phyloP scores from a whole-genome alignment of 2,888 invertebrate species.

The Acleris laterana region DNA sequence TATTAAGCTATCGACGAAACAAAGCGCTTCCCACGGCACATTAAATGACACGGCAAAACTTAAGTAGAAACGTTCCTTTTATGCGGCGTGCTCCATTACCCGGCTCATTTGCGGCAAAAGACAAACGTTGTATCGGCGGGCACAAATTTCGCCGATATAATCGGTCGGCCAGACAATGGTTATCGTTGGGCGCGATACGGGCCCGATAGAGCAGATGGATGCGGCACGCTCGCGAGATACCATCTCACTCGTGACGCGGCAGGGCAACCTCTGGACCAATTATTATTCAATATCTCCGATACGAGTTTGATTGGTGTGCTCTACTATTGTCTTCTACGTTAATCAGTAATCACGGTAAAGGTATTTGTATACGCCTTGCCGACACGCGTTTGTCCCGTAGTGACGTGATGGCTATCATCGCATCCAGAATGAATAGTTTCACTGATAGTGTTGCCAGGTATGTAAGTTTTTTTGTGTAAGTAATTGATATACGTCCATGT shows the following conservation, averaged over 20 bases:
- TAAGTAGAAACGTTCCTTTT: conserved; percentile 72
- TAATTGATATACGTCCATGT: no score
- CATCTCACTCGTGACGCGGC: conserved; percentile 75
- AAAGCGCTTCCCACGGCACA: conserved; percentile 71
- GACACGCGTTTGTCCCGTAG: neutral
- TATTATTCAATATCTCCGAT: conserved; percentile 79
- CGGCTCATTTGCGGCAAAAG: conserved; percentile 81
- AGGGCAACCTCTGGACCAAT: conserved; percentile 70
- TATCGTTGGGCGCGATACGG: conserved; percentile 75
- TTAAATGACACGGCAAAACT: conserved; percentile 79
- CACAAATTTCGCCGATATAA: conserved; percentile 81
- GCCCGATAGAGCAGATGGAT: conserved; percentile 73
- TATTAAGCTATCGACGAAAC: conserved; percentile 22
- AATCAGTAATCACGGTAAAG: neutral
- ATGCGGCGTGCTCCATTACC: conserved; percentile 69
- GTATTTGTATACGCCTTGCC: neutral
- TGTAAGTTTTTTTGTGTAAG: no score
- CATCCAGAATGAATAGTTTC: no score
- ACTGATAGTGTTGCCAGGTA: no score
- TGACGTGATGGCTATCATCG: neutral
- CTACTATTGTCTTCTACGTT: conserved; percentile 6
- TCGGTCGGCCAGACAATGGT: conserved; percentile 66
- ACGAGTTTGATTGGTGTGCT: conserved; percentile 43
- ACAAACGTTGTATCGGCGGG: conserved; percentile 76
- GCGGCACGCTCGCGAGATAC: conserved; percentile 78